Conservation (phyloP, 2,797 vertebrate species). For the Crenuchus spilurus region DNA sequence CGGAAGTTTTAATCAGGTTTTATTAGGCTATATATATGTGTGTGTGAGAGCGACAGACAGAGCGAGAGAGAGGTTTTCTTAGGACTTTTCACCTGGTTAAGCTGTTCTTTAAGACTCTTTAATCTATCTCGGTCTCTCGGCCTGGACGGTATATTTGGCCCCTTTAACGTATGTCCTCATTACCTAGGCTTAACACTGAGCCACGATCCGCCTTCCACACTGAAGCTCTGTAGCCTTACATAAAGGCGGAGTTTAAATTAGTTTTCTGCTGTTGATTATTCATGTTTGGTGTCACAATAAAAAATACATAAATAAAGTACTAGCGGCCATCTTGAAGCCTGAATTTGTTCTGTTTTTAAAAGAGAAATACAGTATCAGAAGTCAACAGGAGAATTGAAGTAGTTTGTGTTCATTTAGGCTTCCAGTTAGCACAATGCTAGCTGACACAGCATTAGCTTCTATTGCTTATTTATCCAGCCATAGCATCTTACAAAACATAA, state of each 20-base stretch:
- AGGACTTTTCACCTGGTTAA: conserved; percentile 76
- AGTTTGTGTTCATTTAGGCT: too few species aligned
- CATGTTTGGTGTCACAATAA: not conserved
- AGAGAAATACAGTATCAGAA: not conserved
- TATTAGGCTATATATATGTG: not conserved
- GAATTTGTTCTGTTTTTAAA: not conserved
- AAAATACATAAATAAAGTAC: too few species aligned
- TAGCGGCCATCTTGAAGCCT: not conserved
- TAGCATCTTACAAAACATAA: too few species aligned
- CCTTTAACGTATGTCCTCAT: conserved; percentile 60
- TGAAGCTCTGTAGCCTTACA: not conserved
- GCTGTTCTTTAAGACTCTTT: conserved; percentile 75
- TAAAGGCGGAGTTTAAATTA: not conserved
- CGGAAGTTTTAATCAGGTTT: too few species aligned
- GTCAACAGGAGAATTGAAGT: too few species aligned
- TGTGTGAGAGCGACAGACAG: not conserved
- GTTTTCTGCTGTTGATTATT: too few species aligned
- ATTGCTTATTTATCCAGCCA: too few species aligned
- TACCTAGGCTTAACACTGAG: conserved; percentile 42
- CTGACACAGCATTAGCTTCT: too few species aligned
- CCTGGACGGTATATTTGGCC: conserved; percentile 69
- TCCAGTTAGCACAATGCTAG: too few species aligned
- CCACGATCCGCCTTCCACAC: conserved; percentile 10
- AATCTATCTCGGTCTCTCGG: conserved; percentile 77
- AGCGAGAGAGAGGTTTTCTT: conserved; percentile 58